phyloP scores from a whole-genome alignment of 2,888 invertebrate genomes.

The Lamellibrachia columna region DNA sequence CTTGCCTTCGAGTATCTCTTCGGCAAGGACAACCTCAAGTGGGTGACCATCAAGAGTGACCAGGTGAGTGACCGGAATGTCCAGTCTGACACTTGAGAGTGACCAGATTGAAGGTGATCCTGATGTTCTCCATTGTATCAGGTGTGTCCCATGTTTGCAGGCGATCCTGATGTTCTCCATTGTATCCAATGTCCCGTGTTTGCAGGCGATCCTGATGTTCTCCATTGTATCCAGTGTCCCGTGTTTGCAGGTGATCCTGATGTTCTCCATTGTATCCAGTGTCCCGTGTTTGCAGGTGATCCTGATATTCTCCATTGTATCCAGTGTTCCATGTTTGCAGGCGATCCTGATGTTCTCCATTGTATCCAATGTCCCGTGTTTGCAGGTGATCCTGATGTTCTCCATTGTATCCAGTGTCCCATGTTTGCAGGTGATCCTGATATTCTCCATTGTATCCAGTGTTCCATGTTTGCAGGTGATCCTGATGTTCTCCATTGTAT shows the following conservation, averaged over 20 bases:
- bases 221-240: no score
- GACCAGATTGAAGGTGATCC: background rate
- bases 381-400: no score
- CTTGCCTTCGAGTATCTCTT: slow-evolving; percentile 94
- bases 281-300: no score
- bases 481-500: background rate
- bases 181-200: slow-evolving; percentile 16
- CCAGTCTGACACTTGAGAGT: background rate
- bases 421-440: no score
- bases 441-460: no score
- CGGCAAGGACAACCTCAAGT: slow-evolving; percentile 88
- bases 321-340: background rate
- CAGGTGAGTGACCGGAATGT: slow-evolving; percentile 70
- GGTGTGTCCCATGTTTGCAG: no score
- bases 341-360: slow-evolving; percentile 67
- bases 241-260: no score
- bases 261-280: no score
- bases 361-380: no score
- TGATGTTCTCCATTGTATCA: no score
- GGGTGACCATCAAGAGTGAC: slow-evolving; percentile 91
- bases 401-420: no score
- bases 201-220: slow-evolving; percentile 83
- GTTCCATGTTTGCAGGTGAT: background rate
- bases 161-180: background rate
- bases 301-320: no score